A percentile compares a stretch with the other conserved stretches of the same genome.
Conservation (phyloP, 2,113 vertebrate species). For the Caretta caretta region DNA sequence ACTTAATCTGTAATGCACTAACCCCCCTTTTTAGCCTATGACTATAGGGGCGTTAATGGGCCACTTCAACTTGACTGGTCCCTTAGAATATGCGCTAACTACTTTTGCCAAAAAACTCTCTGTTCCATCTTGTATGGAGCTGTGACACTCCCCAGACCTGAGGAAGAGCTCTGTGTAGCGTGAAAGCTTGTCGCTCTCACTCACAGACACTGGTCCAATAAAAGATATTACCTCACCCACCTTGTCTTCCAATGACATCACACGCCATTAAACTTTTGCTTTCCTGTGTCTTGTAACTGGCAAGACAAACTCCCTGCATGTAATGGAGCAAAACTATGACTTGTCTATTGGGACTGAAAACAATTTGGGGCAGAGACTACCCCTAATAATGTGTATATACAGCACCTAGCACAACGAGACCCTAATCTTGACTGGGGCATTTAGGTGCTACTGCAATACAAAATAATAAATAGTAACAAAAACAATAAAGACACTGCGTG, state of each 20-base stretch:
- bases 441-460: background rate
- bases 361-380: background rate
- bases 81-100: background rate
- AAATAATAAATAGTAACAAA: background rate
- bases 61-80: background rate
- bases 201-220: background rate
- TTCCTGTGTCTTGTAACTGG: background rate
- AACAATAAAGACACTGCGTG: background rate
- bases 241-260: background rate
- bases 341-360: background rate
- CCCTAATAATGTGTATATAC: fast-evolving
- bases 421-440: background rate
- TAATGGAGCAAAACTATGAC: background rate
- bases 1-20: background rate
- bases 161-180: background rate
- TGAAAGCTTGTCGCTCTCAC: background rate
- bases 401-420: background rate
- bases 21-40: background rate
- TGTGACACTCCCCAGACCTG: background rate
- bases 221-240: background rate
- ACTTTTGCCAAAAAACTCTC: background rate
- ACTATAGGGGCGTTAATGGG: background rate
- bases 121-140: background rate
- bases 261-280: background rate
- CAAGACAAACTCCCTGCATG: background rate